Evolutionary conservation across 2,113 vertebrate species (phyloP).

Genomic region (Sinocyclocheilus anshuiensis): DNA sequence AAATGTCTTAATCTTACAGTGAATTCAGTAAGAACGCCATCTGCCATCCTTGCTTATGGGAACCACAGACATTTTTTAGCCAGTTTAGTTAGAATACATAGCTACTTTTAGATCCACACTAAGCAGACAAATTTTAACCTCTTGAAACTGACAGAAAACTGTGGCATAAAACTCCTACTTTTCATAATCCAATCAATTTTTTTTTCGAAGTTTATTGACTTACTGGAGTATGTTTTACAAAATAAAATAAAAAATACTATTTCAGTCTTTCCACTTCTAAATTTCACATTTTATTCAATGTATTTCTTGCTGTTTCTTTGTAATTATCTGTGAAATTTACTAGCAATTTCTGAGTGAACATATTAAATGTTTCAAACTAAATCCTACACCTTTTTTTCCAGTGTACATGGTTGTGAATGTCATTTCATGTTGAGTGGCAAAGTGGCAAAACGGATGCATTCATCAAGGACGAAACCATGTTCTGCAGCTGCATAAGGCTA

Average conservation of each 20-base stretch:
- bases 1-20: no score
- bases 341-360: background rate
- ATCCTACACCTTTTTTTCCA: no score
- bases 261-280: background rate
- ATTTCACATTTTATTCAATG: background rate
- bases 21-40: background rate
- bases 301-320: background rate
- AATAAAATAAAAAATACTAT: background rate
- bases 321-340: background rate
- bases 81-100: background rate
- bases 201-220: no score
- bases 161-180: background rate
- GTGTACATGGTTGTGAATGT: background rate
- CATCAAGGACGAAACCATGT: background rate
- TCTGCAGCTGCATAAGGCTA: conserved; percentile 15
- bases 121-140: background rate
- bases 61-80: background rate
- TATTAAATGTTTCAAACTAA: background rate
- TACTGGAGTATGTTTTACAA: no score
- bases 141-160: background rate
- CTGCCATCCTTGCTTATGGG: background rate
- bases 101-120: background rate
- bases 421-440: background rate
- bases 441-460: background rate
- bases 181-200: background rate